These are phyloP conservation scores for Coregonus ussuriensis DNA, from an alignment of 2,797 vertebrate species.

Conservation along the genomic window DNA sequence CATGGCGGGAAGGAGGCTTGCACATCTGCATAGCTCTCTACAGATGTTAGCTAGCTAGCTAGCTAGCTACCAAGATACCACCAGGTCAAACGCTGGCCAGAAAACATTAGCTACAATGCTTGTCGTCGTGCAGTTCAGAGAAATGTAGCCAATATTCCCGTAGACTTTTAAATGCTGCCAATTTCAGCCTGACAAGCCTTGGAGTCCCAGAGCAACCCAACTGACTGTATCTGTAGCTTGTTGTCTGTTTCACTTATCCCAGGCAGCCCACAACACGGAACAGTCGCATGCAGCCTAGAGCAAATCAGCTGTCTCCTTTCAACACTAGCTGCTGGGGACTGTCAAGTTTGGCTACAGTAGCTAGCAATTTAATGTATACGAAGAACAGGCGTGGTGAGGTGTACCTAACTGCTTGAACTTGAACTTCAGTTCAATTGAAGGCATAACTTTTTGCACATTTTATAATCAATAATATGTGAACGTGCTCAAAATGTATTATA, in stretches of 20 bases:
- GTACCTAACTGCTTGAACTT: neutral
- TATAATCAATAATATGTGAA: neutral
- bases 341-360: neutral
- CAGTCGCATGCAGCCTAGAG: neutral
- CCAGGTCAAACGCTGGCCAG: neutral
- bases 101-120: neutral
- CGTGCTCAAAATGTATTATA: too few relatives aligned
- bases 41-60: slow-evolving; percentile 20
- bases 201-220: neutral
- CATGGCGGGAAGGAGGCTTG: slow-evolving; percentile 53
- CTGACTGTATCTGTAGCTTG: neutral
- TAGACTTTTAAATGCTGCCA: neutral
- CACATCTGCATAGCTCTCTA: slow-evolving; percentile 32
- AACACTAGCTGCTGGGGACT: neutral
- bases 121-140: neutral
- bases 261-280: neutral
- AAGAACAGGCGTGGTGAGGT: neutral
- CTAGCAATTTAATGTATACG: neutral
- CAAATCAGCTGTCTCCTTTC: neutral
- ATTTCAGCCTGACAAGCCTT: neutral
- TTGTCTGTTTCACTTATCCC: too few relatives aligned
- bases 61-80: too few relatives aligned
- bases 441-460: neutral
- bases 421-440: neutral
- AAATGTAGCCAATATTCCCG: neutral